Base-by-base conservation (phyloP, 1,140 invertebrate genomes). In the Drosophila asahinai region DNA sequence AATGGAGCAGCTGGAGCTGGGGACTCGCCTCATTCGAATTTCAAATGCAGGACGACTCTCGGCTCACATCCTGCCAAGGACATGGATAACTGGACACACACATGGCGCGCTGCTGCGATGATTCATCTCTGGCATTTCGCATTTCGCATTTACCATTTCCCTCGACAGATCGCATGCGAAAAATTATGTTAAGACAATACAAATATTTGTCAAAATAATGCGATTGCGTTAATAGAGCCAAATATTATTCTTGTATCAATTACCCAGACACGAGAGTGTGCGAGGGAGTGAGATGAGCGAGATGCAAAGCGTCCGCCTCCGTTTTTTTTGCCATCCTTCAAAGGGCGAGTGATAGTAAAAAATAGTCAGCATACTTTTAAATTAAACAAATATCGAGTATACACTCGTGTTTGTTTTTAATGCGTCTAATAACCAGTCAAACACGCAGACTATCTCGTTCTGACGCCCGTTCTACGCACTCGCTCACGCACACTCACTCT, bases 161-260 rank as follows among this genome's bases (percentile, higher is more conserved):
- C 60, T 40, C 36, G 47, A 40, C 54, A 54, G 77, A 72, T 87
- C 83, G 81, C 86, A 84, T 90, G 58, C 81, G 78, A 91, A 86
- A 91, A 90, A 90, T 90, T 90, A 90, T 90, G 86, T 90, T 90
- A 90, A 90, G 77, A 86, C 86, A 90, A 90, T 90, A 90, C 68
- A 90, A 90, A 90, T 90, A 90, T 90, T 90, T 90, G 86, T 90
- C 86, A 90, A 90, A 91, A 91, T 90, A 90, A 90, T 90, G 86
- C 86, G 86, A 90, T 90, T 90, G 86, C 86, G 86, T 78, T 91
- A 90, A 90, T 90, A 90, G 86, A 90, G 86, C 76, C 86, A 90
- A 90, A 90, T 90, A 90, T 90, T 90, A 91, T 90, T 90, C 42
- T 90, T 90, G 86, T 82, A 90, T 90, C 86, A 90, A 90, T 90